phyloP scores from a whole-genome alignment of 2,113 vertebrate species.

The Rhinolophus ferrumequinum region DNA sequence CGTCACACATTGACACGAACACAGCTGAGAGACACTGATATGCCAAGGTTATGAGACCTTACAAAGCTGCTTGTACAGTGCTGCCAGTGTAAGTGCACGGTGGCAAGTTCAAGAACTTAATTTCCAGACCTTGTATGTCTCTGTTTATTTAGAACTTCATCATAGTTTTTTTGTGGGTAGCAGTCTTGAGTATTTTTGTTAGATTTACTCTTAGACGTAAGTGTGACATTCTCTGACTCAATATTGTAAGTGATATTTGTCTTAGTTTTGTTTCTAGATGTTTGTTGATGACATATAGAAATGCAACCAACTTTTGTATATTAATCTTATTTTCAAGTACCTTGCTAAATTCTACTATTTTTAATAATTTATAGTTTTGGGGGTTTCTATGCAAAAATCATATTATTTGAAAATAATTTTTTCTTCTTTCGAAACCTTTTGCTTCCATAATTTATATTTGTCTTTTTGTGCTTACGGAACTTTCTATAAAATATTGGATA shows the following conservation, averaged over 20 bases:
- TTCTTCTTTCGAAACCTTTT: neutral
- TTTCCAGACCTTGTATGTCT: too few relatives aligned
- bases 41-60: too few relatives aligned
- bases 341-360: slow-evolving; percentile 12
- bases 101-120: too few relatives aligned
- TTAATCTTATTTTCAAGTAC: neutral
- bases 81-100: too few relatives aligned
- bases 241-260: neutral
- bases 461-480: neutral
- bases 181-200: neutral
- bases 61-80: too few relatives aligned
- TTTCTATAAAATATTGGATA: neutral
- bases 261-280: slow-evolving; percentile 13
- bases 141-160: too few relatives aligned
- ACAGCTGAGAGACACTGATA: too few relatives aligned
- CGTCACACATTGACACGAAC: too few relatives aligned
- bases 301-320: neutral
- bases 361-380: neutral
- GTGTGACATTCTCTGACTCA: neutral
- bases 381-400: neutral
- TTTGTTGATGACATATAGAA: slow-evolving; percentile 12
- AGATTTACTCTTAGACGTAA: slow-evolving; percentile 32
- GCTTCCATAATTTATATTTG: neutral
- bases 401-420: slow-evolving; percentile 23
- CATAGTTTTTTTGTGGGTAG: neutral